phyloP scores from a whole-genome alignment of 2,113 vertebrate species.

The Hippocampus zosterae region DNA sequence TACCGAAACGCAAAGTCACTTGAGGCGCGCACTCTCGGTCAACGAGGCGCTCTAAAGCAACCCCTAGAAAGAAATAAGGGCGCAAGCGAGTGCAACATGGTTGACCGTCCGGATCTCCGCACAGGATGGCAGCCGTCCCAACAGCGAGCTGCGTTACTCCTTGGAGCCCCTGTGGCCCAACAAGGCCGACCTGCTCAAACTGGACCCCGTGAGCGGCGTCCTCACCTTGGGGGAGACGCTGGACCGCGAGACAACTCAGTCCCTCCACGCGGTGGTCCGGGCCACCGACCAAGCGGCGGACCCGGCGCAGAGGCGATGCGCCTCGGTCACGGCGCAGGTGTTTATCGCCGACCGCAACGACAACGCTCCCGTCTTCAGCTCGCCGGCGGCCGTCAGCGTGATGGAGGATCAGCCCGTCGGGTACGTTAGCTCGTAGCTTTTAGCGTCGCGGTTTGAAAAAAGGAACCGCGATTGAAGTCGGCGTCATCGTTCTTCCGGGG shows the following conservation, averaged over 20 bases:
- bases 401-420: constrained; percentile 89
- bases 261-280: constrained; percentile 83
- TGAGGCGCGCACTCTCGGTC: not conserved
- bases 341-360: constrained; percentile 92
- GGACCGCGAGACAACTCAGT: constrained; percentile 80
- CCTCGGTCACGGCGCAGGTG: constrained; percentile 81
- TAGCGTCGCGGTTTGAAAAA: not conserved
- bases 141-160: constrained; percentile 86
- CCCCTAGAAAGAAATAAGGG: too few species aligned
- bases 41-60: too few species aligned
- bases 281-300: constrained; percentile 83
- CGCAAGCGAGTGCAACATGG: too few species aligned
- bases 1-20: constrained; percentile 16
- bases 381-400: constrained; percentile 76
- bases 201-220: constrained; percentile 80
- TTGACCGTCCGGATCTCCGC: not conserved
- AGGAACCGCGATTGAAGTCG: not conserved
- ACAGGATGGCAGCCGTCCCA: constrained; percentile 85
- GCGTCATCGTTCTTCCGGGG: not conserved
- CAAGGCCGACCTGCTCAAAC: constrained; percentile 60
- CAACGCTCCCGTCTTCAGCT: constrained; percentile 81
- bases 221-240: constrained; percentile 76
- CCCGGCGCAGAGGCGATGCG: constrained; percentile 76
- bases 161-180: constrained; percentile 79
- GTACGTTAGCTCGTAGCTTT: constrained; percentile 27